Base-by-base conservation (phyloP, 2,888 invertebrate species). In the Drosophila nigricruria region DNA sequence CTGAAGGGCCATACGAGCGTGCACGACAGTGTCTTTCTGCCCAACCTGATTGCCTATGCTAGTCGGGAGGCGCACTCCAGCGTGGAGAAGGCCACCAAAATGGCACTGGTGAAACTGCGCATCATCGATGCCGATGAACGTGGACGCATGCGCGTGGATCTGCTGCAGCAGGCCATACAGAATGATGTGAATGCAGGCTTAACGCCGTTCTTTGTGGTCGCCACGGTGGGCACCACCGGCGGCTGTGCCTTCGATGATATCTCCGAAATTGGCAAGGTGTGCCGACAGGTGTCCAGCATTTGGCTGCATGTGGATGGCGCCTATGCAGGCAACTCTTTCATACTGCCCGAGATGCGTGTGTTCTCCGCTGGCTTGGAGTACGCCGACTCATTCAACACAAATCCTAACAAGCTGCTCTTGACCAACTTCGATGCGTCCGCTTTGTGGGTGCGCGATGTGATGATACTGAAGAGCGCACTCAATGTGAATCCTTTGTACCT, bases 221-320 rank as follows among this genome's bases (percentile, higher is more conserved):
- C 96, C 1, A 97, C 97, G 0, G 93, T 97, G 12, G 97, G 98
- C 0, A 96, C 97, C 2, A 97, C 97, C 0, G 95, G 96, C 0
- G 96, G 96, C 66, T 96, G 97, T 89, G 96, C 97, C 0, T 97
- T 97, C 91, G 97, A 98, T 92, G 96, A 96, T 81, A 93, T 98
- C 12, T 93, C 94, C 0, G 97, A 97, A 93, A 95, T 98, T 61
- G 96, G 97, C 2, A 95, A 96, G 20, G 94, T 97, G 3, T 95
- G 96, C 78, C 94, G 94, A 64, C 93, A 90, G 56, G 81, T 91
- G 16, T 94, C 95, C 0, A 93, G 94, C 58, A 94, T 96, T n/a
- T 98, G 97, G 97, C 94, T 97, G 30, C 97, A 97, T 92, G 96
- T 97, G 3, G 97, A 97, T 91, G 97, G 96, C 0, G 97, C 97